Evolutionary conservation across 2,888 invertebrate genomes (phyloP), one percentile per base, ranked within the genome.

Genomic region (Argyresthia albistria): DNA sequence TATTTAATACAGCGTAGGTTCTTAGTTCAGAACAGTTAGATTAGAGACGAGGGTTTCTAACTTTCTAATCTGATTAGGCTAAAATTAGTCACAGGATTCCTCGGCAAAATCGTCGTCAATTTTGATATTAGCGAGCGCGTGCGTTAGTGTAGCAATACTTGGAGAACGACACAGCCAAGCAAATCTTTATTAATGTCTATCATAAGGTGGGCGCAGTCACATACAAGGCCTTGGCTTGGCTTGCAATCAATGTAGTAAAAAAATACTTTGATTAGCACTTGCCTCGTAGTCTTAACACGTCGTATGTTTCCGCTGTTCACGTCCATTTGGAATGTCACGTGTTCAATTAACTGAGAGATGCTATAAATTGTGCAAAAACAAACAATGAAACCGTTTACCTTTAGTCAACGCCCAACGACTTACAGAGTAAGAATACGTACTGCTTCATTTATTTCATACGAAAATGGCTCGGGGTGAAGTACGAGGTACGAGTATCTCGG

Each of bases 211-310:
- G 4, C 15, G 14, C 9, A 45, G 14, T 45, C 9, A 45, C 9
- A 6, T 45, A 11, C 25, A 25, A 35, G 47, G 25, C 35, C 47
- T 47, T 47, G 47, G 47, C 25, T 46, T n/a, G 11, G 46, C 16
- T 46, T 46, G 46, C 46, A 25, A 1, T 35, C 25, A 35, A 16
- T 12, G 14, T 46, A 25, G 16, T 46, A 11, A 25, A 46, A 4
- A 16, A n/a, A n/a, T n/a, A 10, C 8, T 46, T 46, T 46, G 43
- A 42, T 50, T 50, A 50, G 42, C 50, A 50, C 42, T 43, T 25
- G 43, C 25, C 43, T 14, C 9, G 43, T 8, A 43, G 9, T 8
- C 43, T 43, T 12, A 43, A 14, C 14, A 43, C 14, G 37, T n/a
- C 36, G 39, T 39, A 39, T 9, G 10, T 11, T 39, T 39, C 25